Evolutionary conservation across 2,113 vertebrate genomes (phyloP), one percentile per base, ranked within the genome.

Genomic region (Anolis carolinensis): DNA sequence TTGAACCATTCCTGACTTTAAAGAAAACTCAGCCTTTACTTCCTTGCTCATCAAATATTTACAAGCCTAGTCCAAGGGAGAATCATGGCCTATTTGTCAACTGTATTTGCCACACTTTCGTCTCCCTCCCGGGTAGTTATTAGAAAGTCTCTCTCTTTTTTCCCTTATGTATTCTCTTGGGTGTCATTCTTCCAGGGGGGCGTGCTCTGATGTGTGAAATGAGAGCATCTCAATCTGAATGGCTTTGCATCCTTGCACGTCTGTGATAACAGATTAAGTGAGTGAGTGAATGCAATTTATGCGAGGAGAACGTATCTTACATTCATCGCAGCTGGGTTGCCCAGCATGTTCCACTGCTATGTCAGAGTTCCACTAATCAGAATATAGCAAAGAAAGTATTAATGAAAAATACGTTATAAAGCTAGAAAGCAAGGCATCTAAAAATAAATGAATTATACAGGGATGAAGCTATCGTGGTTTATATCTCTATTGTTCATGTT

Each of bases 251-350:
- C 65, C 86, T 79, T 1, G 0, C 4, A n/a, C 50, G 25, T 44
- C 73, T 85, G 82, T 85, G 92, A 30, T 39, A 89, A 59, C 16
- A 87, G 78, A 90, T 93, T 91, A 91, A 90, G 32, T 86, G 90
- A 89, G 70, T 4, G 85, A 82, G 3, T 65, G 13, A 91, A 1
- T 34, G 77, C 77, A 87, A 89, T 92, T 92, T 91, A 74, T 67
- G 16, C n/a, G 48, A 87, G 88, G 30, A 3, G 81, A 59, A 27
- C 21, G 76, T 65, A 55, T 62, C 68, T 18, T 0, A 14, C 62
- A 52, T 90, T 90, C 21, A 86, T 87, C 82, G 85, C 91, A 90
- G 88, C 82, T 91, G 82, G 59, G 11, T 86, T 48, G 6, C 59
- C 44, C 82, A 90, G 86, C 13, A 25, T 74, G n/a, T 65, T 59